These are phyloP conservation scores for Borostomias antarcticus DNA, from an alignment of 2,797 vertebrate species.

Conservation along the genomic window DNA sequence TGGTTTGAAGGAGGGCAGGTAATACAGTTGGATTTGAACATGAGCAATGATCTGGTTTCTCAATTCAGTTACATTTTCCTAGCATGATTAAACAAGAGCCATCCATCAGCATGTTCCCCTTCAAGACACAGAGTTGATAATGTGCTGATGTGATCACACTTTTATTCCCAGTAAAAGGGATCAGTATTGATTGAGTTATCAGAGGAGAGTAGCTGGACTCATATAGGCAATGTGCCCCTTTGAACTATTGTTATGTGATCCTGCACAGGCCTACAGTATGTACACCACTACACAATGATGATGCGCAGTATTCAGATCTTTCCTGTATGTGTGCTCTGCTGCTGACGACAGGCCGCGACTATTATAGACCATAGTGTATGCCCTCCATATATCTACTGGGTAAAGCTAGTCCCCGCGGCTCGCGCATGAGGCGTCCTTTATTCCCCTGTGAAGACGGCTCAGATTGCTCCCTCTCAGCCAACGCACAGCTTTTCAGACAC, in stretches of 20 bases:
- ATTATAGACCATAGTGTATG: not conserved
- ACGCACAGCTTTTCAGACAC: slow-evolving; percentile 41
- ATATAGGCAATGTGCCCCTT: too few relatives aligned
- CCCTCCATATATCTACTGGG: slow-evolving; percentile 1
- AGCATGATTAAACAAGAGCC: slow-evolving; percentile 51
- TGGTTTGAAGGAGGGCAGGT: slow-evolving; percentile 39
- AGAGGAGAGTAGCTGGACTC: slow-evolving; percentile 33
- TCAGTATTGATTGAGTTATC: slow-evolving; percentile 49
- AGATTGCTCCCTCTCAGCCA: slow-evolving; percentile 43
- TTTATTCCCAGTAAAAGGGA: slow-evolving; percentile 44
- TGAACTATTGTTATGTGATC: too few relatives aligned
- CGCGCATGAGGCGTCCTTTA: slow-evolving; percentile 18
- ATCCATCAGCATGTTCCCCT: slow-evolving; percentile 66
- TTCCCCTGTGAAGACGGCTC: slow-evolving; percentile 23
- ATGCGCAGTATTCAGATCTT: not conserved
- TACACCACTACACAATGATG: not conserved
- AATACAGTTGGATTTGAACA: slow-evolving; percentile 33
- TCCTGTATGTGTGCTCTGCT: not conserved
- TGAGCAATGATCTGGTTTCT: slow-evolving; percentile 48
- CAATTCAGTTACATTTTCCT: slow-evolving; percentile 38
- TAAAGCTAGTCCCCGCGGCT: slow-evolving; percentile 15
- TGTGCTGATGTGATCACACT: slow-evolving; percentile 57
- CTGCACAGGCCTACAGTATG: not conserved
- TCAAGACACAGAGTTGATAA: slow-evolving; percentile 52
- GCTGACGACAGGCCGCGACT: not conserved